Base-by-base conservation (phyloP, 2,113 vertebrate species). In the Neolamprologus cancellatus region DNA sequence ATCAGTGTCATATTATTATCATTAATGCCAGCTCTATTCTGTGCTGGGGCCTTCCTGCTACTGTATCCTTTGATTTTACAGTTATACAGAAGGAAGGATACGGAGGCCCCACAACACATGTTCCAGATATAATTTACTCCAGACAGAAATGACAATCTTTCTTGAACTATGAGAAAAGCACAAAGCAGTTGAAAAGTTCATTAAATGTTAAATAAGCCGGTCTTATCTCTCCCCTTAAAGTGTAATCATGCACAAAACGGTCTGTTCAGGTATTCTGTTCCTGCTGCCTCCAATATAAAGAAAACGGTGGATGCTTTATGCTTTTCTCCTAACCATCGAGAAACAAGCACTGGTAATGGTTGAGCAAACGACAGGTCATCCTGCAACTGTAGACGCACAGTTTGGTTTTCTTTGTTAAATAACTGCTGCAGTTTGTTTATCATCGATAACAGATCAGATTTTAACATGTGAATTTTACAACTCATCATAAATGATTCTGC, bases 301-400 rank as follows among this genome's bases (percentile, higher is more conserved):
- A 4, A 17, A 0, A 64, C 1, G 0, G 10, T 36, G 4, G 32
- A 64, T 64, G 59, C 59, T 64, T n/a, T 64, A n/a, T 36, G 59
- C 32, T 64, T 64, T 64, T 64, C 59, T 64, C 59, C 4, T 64
- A 36, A 64, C 59, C 32, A 36, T 17, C 1, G 9, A 46, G 2
- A 76, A 48, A 76, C 64, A 23, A 69, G 5, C 12, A 39, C 0
- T 39, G 0, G 32, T 57, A 1, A 30, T 3, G 57, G 11, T 20
- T 20, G 61, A 39, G 0, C 6, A 20, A 36, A 66, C 59, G 4
- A 64, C 14, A 28, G n/a, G 14, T 46, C 66, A 17, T 46, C 66
- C 39, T 74, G 2, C 15, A 74, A 74, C 41, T 48, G 41, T 12
- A 18, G 64, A 41, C 2, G 2, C 36, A 14, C 36, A 2, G 0